Percentiles rank a stretch among this genome's conserved stretches.
phyloP scores from a whole-genome alignment of 1,140 invertebrate genomes.

The Mya arenaria region DNA sequence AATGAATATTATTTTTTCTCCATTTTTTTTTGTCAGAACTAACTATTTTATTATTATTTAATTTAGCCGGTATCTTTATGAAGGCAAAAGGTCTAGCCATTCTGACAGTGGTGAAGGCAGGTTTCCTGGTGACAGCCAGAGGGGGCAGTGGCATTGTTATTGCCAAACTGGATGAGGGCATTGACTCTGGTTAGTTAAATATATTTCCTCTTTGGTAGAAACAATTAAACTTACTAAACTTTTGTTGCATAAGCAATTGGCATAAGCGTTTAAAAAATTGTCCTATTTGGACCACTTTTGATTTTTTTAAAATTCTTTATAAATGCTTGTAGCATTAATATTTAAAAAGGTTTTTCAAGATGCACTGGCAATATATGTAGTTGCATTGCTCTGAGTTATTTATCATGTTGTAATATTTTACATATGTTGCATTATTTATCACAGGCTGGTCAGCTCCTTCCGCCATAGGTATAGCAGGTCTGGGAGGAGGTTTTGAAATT shows the following conservation, averaged over 20 bases:
- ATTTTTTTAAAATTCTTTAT: no score
- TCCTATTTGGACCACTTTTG: no score
- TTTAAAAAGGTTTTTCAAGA: no score
- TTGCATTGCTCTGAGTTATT: no score
- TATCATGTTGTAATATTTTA: background rate
- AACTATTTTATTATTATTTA: background rate
- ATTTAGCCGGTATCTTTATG: constrained; percentile 72
- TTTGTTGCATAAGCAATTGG: no score
- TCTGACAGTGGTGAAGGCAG: constrained; percentile 75
- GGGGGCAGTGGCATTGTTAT: constrained; percentile 79
- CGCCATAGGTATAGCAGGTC: constrained; percentile 76
- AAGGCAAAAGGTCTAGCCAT: constrained; percentile 77
- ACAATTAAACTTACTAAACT: no score
- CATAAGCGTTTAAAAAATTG: no score
- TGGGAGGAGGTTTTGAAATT: constrained; percentile 78
- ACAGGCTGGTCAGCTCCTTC: constrained; percentile 78
- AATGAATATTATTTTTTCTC: no score
- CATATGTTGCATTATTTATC: constrained; percentile 29
- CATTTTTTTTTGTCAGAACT: no score
- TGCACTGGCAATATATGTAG: no score
- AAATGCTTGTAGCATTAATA: no score
- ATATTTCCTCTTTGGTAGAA: no score
- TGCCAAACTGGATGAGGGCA: constrained; percentile 71
- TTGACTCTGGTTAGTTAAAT: constrained; percentile 52
- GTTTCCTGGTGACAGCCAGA: constrained; percentile 76